phyloP scores from a whole-genome alignment of 1,140 invertebrate species.

The Macrotrachela quadricornifera region DNA sequence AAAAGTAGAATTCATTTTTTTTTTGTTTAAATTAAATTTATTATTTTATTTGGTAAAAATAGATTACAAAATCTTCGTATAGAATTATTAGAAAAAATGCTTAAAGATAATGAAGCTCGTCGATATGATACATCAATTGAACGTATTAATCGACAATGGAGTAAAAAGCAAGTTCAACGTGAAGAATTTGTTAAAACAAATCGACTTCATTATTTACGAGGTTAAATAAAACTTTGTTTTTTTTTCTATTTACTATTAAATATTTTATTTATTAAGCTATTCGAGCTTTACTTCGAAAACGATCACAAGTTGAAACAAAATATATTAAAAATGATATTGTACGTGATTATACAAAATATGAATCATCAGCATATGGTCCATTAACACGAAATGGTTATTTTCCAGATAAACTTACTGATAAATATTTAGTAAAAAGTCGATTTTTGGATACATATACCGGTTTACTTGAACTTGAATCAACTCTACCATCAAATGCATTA shows the following conservation, averaged over 20 bases:
- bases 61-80: conserved; percentile 28
- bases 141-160: conserved; percentile 26
- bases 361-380: conserved; percentile 22
- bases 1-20: conserved; percentile 18
- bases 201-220: conserved; percentile 26
- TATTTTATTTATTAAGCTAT: conserved; percentile 14
- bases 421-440: conserved; percentile 24
- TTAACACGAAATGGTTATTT: conserved; percentile 28
- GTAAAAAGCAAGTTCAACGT: conserved; percentile 26
- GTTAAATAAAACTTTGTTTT: conserved; percentile 13
- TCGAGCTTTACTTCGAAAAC: conserved; percentile 21
- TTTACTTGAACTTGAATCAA: conserved; percentile 26
- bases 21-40: background rate
- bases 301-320: conserved; percentile 16
- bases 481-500: conserved; percentile 24
- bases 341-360: conserved; percentile 20
- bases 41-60: background rate
- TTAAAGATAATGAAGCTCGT: conserved; percentile 28
- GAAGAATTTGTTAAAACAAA: conserved; percentile 22
- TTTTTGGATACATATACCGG: conserved; percentile 25
- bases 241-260: background rate
- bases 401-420: conserved; percentile 25
- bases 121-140: conserved; percentile 27
- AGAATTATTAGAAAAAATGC: conserved; percentile 24
- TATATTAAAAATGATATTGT: conserved; percentile 20